Evolutionary conservation across 2,113 vertebrate species (phyloP), one percentile per base, ranked within the genome.

Genomic region (Elephas maximus): DNA sequence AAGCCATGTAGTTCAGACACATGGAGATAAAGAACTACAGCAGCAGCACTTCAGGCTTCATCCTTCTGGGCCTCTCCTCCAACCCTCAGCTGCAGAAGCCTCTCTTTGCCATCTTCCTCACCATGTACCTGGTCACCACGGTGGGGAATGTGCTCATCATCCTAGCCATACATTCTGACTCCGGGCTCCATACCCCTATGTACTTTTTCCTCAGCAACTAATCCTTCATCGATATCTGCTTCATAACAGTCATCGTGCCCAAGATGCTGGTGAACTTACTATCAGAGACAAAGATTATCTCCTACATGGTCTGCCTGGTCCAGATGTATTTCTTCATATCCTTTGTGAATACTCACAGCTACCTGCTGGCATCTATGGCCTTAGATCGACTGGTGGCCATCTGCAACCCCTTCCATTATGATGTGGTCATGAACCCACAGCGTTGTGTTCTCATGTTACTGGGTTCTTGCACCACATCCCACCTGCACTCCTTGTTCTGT

Each of bases 301-400:
- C 97, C 5, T 97, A 95, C 0, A 0, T 80, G 14, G 94, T 90
- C 4, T 98, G 98, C 15, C 92, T 98, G 7, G 48, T 90, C 33
- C 98, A 98, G 80, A 96, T 97, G 95, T 98, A 98, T 21, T 76
- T 97, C 74, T 98, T 97, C 53, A 93, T 98, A 53, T 93, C 95
- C 0, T 97, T 94, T 2, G 96, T 0, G 0, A 96, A 98, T 23
- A 97, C 97, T 1, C 96, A 98, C 78, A 98, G 97, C 84, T 98
- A 97, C 87, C 95, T 98, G 2, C 60, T 98, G 41, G 97, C 98
- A 2, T 95, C 96, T 0, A 98, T 98, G 97, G 97, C 97, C 48
- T 90, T 97, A 30, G 97, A 97, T 37, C 8, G 93, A 23, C 94
- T 96, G 65, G 67, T 93, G n/a, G 98, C 97, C 81, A 98, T 98